Base-by-base conservation (phyloP, 2,888 invertebrate species). In the Drosophila affinis region DNA sequence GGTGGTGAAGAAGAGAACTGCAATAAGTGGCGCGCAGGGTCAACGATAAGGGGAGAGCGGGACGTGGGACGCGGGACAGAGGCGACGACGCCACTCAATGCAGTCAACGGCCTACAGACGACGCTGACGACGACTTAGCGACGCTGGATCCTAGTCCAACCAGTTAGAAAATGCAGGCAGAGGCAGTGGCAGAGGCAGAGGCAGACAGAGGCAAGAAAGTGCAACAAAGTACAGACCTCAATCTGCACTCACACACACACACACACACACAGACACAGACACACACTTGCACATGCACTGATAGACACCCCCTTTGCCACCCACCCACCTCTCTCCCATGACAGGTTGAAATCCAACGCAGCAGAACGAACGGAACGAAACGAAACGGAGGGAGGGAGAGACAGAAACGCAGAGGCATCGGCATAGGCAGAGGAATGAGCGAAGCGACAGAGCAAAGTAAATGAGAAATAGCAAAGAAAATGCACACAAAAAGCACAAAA, bases 11-110 rank as follows among this genome's bases (percentile, higher is more conserved):
- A 59, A 75, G 72, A 65, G 72, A 81, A 82, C 77, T 81, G 87
- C 78, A 85, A 86, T 88, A 89, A 88, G 89, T 83, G 86, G 81
- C 83, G 83, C 83, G 88, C 90, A 90, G 89, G 90, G 89, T 90
- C 89, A 89, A 79, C 89, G 86, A 76, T 77, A 73, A 75, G 69
- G 54, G 70, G 32, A 58, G 54, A 39, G 52, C 63, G 27, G 62
- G 46, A 46, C 18, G 44, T n/a, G n/a, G n/a, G n/a, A n/a, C n/a
- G 52, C 63, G 27, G 54, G 46, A 46, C 18, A 47, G 68, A 47
- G 68, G 52, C 27, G 70, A 67, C 72, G 78, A 84, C 79, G 87
- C 80, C 82, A 85, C 86, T 83, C 80, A 79, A 83, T 87, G 86
- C 85, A 84, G 81, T 84, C 83, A 84, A 84, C 86, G 83, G 83